Base-by-base conservation (phyloP, 2,113 vertebrate species). In the Cryptomyrus ogoouensis region DNA sequence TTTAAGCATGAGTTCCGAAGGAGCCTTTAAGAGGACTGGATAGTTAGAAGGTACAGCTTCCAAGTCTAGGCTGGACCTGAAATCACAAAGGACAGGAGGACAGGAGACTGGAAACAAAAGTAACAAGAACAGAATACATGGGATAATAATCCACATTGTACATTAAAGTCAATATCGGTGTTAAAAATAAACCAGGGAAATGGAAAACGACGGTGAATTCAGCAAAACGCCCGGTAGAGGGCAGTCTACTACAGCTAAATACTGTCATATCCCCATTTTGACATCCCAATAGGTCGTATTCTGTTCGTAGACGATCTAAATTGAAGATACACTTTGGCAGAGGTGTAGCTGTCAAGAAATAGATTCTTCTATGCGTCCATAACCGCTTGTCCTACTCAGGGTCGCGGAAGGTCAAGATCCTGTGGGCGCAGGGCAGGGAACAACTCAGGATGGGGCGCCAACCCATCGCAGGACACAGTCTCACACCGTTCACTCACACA, bases 211-310 rank as follows among this genome's bases (percentile, higher is more conserved):
- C 5, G n/a, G 46, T 27, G 46, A 47, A 47, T n/a, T 47, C 24
- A 27, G 83, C 24, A 10, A 27, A 87, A 52, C 2, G 3, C 24
- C 85, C 49, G 5, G 27, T 35, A 84, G 83, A 84, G 39, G 83
- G 83, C 83, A 84, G 83, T 10, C 83, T 84, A n/a, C 17, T 84
- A 47, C 83, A 84, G 42, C 83, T 21, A 47, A 84, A 84, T n/a
- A 47, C 39, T 42, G 35, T 80, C 31, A 42, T 80, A 42, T 19
- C n/a, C n/a, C 62, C 10, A 70, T 21, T 74, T 42, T 80, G 39
- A 39, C 35, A 19, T 80, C 35, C 74, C n/a, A 19, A 80, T 42
- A 7, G 74, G 6, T 42, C 15, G 31, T 80, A 42, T 80, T 80
- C 15, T 42, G 15, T 19, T 77, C 35, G 19, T 35, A 80, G 74